Base-by-base conservation (phyloP, 30 jellyfish, hydroid and myxozoan genomes). In the Morbakka virulenta region DNA sequence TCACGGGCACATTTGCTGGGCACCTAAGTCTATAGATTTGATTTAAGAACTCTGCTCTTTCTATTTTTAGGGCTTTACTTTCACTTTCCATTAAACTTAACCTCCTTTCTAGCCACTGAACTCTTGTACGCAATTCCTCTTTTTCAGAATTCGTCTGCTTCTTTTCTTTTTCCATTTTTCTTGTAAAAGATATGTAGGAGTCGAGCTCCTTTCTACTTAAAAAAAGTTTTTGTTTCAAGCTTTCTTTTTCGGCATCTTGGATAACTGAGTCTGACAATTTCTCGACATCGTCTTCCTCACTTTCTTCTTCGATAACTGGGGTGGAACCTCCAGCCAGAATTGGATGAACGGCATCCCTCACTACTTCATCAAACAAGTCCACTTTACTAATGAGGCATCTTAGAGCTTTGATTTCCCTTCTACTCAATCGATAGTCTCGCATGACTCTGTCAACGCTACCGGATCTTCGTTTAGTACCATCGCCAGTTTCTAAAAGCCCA, bases 81-180 rank as follows among this genome's bases (percentile, higher is more conserved):
- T 93, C 99, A 23, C 79, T 81, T 41, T 93, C 99, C 21, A 93
- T 78, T 28, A 95, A 76, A 1, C 72, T 51, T 74, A 93, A 32
- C 31, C 99, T 67, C 76, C 93, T 72, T 47, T 93, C 99, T 0
- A 87, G 95, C 99, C 99, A 93, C 74, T 93, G 99, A 9, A 83
- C 74, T 66, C 86, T 93, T 41, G 99, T 93, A 9, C 57, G 84
- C 49, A 93, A 87, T 47, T 93, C 99, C 69, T 93, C 99, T 50
- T 86, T 93, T 41, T 93, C 99, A 1, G 99, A 93, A 4, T 85
- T 80, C 26, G 96, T 79, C 72, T 93, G 99, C 23, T 96, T 86
- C 76, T 93, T 93, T 51, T 93, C 96, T n/a, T 94, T 74, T 48
- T 93, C 99, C 99, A 93, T 93, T 47, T 93, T 93, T 76, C 86